Evolutionary conservation across 1,140 invertebrate species (phyloP).

Genomic region (Zaprionus vittiger): DNA sequence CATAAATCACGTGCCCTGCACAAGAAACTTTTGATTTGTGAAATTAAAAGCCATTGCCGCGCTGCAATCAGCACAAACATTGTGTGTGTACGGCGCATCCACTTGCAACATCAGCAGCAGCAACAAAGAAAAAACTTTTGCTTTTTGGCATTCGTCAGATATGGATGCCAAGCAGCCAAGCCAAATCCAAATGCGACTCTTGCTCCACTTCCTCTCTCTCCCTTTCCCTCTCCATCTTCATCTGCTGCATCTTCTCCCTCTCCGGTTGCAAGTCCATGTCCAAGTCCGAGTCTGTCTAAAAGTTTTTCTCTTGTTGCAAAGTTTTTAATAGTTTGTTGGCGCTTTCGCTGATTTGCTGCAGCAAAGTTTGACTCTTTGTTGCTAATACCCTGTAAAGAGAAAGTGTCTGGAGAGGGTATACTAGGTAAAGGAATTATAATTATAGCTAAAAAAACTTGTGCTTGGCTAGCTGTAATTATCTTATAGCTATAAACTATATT

Average conservation of each 20-base stretch:
- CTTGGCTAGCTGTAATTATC: not conserved
- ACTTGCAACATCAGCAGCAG: conserved; percentile 28
- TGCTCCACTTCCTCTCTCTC: not conserved
- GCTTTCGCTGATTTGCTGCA: conserved; percentile 79
- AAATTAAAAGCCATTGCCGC: conserved; percentile 84
- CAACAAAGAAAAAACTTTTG: conserved; percentile 67
- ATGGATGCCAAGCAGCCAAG: conserved; percentile 69
- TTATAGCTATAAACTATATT: no score
- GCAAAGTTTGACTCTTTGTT: conserved; percentile 59
- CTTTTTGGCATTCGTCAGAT: conserved; percentile 82
- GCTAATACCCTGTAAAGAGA: conserved; percentile 15
- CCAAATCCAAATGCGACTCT: conserved; percentile 26
- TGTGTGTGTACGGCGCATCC: conserved; percentile 36
- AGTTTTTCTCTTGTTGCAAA: conserved; percentile 80
- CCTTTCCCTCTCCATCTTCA: not conserved
- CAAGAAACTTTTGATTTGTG: conserved; percentile 84
- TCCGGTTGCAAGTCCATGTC: conserved; percentile 41
- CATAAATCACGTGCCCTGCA: conserved; percentile 83
- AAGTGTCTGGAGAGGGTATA: not conserved
- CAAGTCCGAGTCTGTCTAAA: conserved; percentile 53
- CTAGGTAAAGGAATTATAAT: not conserved
- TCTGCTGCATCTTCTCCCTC: not conserved
- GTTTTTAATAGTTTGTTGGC: conserved; percentile 82
- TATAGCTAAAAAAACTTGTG: not conserved
- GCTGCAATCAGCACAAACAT: conserved; percentile 84